Evolutionary conservation across 2,113 vertebrate species (phyloP), one percentile per base, ranked within the genome.

Genomic region (Seriola quinqueradiata): DNA sequence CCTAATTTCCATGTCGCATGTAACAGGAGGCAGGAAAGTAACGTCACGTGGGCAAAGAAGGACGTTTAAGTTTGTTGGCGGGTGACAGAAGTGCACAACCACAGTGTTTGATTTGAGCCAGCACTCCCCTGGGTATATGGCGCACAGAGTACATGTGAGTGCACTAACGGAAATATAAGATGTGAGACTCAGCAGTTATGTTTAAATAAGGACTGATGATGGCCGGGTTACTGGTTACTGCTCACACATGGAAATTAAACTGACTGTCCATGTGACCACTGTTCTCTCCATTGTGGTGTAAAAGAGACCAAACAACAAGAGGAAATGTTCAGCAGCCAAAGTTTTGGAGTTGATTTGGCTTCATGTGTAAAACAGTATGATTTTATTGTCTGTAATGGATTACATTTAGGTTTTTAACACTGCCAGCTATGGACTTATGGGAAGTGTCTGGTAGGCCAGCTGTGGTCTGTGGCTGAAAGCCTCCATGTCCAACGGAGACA

Each of bases 361-460:
- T 28, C 59, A 23, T 65, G 40, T 72, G 52, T 65, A 64, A 74
- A 54, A 19, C 28, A 28, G 23, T 55, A 32, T 40, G 34, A 70
- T 82, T 50, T 73, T 36, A 28, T 28, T 50, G 46, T 72, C 67
- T 73, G 61, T 72, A 57, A 82, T 81, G 76, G 46, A 65, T 59
- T 79, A 48, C 50, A 40, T 83, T 82, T 50, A 59, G 32, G 32
- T 55, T 65, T 1, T 48, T 28, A 75, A 28, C 52, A 38, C 58
- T 38, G 42, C 38, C 79, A 81, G 77, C 76, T 77, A 82, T 76
- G 70, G 80, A 75, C 46, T 75, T 85, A n/a, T 28, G 75, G 80
- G 70, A 84, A 83, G 70, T 70, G 58, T 75, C 48, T 76, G 69
- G 57, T 68, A 67, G 65, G 68, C 75, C 65, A 75, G 79, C 86